Conservation (phyloP, 2,797 vertebrate species). For the Pterois miles region DNA sequence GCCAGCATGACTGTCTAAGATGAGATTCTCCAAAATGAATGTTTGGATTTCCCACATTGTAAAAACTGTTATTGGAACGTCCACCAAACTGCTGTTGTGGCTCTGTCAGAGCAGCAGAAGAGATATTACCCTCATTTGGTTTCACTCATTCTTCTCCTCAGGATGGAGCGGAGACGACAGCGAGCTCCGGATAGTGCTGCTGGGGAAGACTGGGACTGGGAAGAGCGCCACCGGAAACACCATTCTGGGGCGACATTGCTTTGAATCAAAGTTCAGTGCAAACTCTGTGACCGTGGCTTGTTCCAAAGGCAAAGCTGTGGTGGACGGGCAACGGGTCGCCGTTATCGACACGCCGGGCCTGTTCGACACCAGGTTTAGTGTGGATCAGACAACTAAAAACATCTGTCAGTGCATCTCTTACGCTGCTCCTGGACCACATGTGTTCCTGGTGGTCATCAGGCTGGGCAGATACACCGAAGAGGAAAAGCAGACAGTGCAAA, state of each 20-base stretch:
- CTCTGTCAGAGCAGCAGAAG: too few species aligned
- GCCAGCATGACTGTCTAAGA: too few species aligned
- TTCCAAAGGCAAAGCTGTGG: rapidly evolving
- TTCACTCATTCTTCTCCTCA: neutral
- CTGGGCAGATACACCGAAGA: conserved; percentile 7
- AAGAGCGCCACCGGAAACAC: conserved; percentile 28
- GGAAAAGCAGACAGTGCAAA: conserved; percentile 10
- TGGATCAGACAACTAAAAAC: neutral
- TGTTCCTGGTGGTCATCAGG: conserved; percentile 19
- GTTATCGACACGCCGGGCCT: conserved; percentile 30
- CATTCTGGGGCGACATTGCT: neutral
- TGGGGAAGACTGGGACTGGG: conserved; percentile 24
- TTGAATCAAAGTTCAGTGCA: neutral
- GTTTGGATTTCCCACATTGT: too few species aligned
- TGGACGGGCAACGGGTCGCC: neutral
- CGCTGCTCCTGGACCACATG: conserved; percentile 18
- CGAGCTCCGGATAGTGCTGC: conserved; percentile 21
- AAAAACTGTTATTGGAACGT: neutral
- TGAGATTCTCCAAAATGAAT: too few species aligned
- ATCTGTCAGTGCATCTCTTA: neutral
- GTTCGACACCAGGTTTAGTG: conserved; percentile 6
- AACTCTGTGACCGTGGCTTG: neutral
- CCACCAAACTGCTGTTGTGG: too few species aligned
- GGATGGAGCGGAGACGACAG: neutral
- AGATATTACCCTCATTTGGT: neutral